Base-by-base conservation (phyloP, 2,888 invertebrate species). In the Cryptosula pallasiana region DNA sequence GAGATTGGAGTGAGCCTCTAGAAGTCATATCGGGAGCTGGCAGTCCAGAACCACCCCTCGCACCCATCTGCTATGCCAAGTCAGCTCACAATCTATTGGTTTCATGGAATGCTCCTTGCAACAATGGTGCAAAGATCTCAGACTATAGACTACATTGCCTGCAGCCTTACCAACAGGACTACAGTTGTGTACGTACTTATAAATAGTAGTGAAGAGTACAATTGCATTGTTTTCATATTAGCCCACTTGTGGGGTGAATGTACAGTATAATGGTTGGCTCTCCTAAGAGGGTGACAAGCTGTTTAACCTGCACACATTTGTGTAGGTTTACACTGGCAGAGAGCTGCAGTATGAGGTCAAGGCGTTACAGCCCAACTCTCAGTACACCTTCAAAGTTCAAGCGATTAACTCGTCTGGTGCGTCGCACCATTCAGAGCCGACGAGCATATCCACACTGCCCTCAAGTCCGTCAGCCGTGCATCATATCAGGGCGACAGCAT, bases 391-490 rank as follows among this genome's bases (percentile, higher is more conserved):
- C 86, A 88, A 92, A 81, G 89, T 94, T 73, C 87, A 87, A 87
- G 94, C 94, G 55, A 87, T 88, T 71, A 95, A 94, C 86, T 87
- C 88, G 76, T 92, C 93, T 69, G 95, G 95, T n/a, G 87, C 88
- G 73, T 90, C 94, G 76, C 87, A 88, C 63, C 91, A 89, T 88
- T 92, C 93, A 57, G 87, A 88, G 54, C 86, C 88, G 69, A 87
- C 89, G 1, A 88, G 89, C 75, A 89, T 89, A 69, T 86, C 89
- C 76, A 93, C 92, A 45, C 91, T 92, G 23, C 90, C 93, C n/a
- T 91, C 93, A 35, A 89, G 91, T 71, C 94, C 94, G 25, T 89
- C 89, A 63, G 88, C 90, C 32, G 90, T 91, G 35, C 77, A 80
- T 23, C 78, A 81, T 20, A 78, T 85, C 36, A 79, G 80, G 34